These are phyloP conservation scores for Platycheirus albimanus DNA, from an alignment of 2,888 invertebrate species.

Conservation along the genomic window DNA sequence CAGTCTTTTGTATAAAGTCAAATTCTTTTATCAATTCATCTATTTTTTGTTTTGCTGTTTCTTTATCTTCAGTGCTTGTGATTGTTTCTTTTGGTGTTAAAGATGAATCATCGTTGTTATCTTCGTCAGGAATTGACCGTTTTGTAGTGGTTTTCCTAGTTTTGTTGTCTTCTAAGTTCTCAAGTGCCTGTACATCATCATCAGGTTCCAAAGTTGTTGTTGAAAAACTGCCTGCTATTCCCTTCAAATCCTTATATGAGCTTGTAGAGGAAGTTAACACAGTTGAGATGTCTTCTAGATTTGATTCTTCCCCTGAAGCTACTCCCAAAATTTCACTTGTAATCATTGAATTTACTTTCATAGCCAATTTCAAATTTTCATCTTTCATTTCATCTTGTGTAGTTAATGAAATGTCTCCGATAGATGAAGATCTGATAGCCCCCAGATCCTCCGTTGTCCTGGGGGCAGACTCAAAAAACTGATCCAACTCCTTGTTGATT, in stretches of 20 bases:
- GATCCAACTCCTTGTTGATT: slow-evolving; percentile 49
- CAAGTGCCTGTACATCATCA: neutral
- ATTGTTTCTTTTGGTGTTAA: neutral
- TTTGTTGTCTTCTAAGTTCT: neutral
- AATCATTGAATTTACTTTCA: slow-evolving; percentile 51
- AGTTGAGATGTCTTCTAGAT: slow-evolving; percentile 12
- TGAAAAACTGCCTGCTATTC: neutral
- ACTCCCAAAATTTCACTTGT: slow-evolving; percentile 11
- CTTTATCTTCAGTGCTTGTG: too few relatives aligned
- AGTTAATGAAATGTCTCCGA: slow-evolving; percentile 49
- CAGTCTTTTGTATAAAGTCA: too few relatives aligned
- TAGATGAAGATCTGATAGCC: slow-evolving; percentile 57
- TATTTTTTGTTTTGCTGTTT: neutral
- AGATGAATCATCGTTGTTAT: neutral
- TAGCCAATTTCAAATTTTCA: slow-evolving; percentile 49
- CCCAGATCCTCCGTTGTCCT: slow-evolving; percentile 61
- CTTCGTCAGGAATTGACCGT: slow-evolving; percentile 4
- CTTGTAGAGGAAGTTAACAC: slow-evolving; percentile 1
- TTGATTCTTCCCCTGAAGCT: slow-evolving; percentile 1
- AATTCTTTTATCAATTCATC: too few relatives aligned
- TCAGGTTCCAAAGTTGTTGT: neutral
- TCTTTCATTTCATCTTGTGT: slow-evolving; percentile 40
- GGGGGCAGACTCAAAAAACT: slow-evolving; percentile 70
- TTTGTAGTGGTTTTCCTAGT: slow-evolving; percentile 11
- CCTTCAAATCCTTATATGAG: slow-evolving; percentile 8